Evolutionary conservation across 2,113 vertebrate genomes (phyloP).

Genomic region (Myanophis thanlyinensis): DNA sequence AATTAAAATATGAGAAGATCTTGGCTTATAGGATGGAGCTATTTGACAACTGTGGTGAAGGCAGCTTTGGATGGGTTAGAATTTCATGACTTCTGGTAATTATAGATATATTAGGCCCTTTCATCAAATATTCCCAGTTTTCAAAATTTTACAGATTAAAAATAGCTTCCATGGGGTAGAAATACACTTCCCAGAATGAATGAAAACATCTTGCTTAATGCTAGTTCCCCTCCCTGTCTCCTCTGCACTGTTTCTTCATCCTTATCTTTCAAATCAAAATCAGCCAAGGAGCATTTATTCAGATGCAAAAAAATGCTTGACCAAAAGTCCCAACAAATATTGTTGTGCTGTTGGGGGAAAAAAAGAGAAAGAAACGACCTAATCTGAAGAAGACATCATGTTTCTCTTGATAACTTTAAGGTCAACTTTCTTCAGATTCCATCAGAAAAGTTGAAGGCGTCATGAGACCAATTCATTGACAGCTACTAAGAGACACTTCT

Average conservation of each 20-base stretch:
- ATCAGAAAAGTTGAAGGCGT: not conserved
- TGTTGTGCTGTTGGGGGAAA: not conserved
- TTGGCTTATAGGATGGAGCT: conserved; percentile 5
- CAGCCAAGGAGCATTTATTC: not conserved
- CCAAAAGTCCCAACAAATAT: not conserved
- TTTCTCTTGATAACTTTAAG: not conserved
- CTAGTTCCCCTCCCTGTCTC: not conserved
- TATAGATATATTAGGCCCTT: conserved; percentile 1
- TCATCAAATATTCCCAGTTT: not conserved
- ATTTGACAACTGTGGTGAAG: conserved; percentile 36
- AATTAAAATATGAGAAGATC: conserved; percentile 57
- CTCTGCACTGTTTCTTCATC: not conserved
- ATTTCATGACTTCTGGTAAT: not conserved
- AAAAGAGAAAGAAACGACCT: not conserved
- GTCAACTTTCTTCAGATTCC: not conserved
- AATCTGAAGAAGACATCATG: not conserved
- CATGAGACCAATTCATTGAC: not conserved
- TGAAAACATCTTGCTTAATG: not conserved
- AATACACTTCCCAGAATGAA: not conserved
- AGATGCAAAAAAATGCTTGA: not conserved
- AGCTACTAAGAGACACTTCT: not conserved
- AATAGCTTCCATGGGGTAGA: not conserved
- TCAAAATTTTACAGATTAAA: not conserved
- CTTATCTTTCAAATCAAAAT: not conserved
- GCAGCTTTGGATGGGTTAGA: not conserved